Evolutionary conservation across 2,888 invertebrate genomes (phyloP), one percentile per base, ranked within the genome.

Genomic region (Pristionchus mayeri): DNA sequence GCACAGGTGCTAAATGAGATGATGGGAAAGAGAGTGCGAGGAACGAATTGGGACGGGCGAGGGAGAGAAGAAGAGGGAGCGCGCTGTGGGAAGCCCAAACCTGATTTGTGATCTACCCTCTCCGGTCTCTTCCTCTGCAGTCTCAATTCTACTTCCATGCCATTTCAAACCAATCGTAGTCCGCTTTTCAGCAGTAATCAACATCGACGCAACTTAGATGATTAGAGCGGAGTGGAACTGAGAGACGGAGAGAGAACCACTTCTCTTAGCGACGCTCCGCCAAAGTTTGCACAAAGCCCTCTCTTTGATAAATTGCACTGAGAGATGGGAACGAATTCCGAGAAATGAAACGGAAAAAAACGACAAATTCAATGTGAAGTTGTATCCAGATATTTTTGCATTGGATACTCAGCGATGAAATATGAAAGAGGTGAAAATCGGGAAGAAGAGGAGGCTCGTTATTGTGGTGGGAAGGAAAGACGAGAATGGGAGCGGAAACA

Each of bases 61-160:
- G 44, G n/a, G n/a, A n/a, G n/a, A n/a, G n/a, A n/a, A n/a, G n/a
- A n/a, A n/a, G 34, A 34, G 40, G 37, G 40, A 21, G 24, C 71
- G 37, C 71, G 34, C 71, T 40, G 71, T 71, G 71, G 71, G 71
- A 71, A 37, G 71, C 71, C 71, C 71, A 71, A 71, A 71, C 71
- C 71, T 71, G 71, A 71, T 71, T 71, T 71, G 71, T 71, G 71
- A 71, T 71, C 71, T 71, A 34, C 63, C 63, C 63, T 67, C 71
- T 71, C n/a, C 40, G 71, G 71, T 71, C 40, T 71, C 71, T 71
- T 34, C 16, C 63, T 63, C 54, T n/a, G 54, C 54, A 21, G 16
- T 16, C 40, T 44, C 71, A 37, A 21, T 71, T 24, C 71, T 71
- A n/a, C 40, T 40, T 30, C 37, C 37, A 63, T 30, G 21, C 63